These are phyloP conservation scores for Onychomys leucogaster DNA, from an alignment of 2,797 vertebrate genomes.

Conservation along the genomic window DNA sequence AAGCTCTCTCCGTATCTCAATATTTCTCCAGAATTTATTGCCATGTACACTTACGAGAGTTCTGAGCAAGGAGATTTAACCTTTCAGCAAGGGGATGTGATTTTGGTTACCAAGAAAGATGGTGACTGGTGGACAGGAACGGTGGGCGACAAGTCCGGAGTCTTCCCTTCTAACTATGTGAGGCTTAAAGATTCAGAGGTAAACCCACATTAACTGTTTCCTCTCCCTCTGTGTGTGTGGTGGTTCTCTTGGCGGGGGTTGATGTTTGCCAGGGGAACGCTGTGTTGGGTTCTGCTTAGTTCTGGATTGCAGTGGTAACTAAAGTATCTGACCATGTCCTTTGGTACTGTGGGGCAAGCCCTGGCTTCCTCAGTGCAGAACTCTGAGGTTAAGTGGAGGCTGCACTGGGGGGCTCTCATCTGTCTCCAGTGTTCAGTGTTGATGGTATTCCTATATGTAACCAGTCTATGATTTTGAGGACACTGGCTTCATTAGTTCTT, in stretches of 20 bases:
- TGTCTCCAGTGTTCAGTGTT: background rate
- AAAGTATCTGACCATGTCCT: background rate
- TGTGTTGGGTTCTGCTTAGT: conserved; percentile 43
- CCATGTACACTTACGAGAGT: conserved; percentile 99
- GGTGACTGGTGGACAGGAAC: conserved; percentile 99
- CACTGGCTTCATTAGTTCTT: background rate
- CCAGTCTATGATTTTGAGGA: background rate
- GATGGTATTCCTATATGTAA: background rate
- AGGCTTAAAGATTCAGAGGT: conserved; percentile 95
- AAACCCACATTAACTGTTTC: conserved; percentile 80
- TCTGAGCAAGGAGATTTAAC: conserved; percentile 98
- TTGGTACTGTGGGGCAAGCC: background rate
- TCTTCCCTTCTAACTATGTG: conserved; percentile 99
- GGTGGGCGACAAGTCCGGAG: conserved; percentile 94
- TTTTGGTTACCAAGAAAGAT: conserved; percentile 98
- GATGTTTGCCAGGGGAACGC: background rate
- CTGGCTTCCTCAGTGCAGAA: background rate
- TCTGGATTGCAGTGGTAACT: background rate
- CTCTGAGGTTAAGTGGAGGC: background rate
- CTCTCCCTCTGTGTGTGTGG: conserved; percentile 55
- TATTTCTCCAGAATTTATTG: conserved; percentile 93
- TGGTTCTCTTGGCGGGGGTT: conserved; percentile 44
- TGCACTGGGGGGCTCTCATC: background rate
- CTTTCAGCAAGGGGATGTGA: conserved; percentile 98
- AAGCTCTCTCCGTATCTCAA: conserved; percentile 80